Base-by-base conservation (phyloP, 2,113 vertebrate species). In the Gambusia holbrooki region DNA sequence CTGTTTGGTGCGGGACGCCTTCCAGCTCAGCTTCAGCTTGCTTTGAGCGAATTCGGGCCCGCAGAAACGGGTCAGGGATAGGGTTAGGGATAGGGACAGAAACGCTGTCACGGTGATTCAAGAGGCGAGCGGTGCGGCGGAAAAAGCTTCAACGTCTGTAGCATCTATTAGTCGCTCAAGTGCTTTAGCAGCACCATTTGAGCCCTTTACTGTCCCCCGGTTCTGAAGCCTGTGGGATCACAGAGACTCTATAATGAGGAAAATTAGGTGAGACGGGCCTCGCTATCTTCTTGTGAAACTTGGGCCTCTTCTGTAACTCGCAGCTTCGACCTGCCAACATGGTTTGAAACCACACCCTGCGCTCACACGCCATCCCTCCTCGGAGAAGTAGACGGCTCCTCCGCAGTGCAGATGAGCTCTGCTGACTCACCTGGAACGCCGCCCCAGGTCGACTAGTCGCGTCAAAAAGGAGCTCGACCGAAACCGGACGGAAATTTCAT, bases 401-500 rank as follows among this genome's bases (percentile, higher is more conserved):
- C 64, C 76, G 66, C 45, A 80, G 33, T 77, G 61, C 77, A 60
- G 29, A 61, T 82, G 73, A 88, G 69, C 86, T 70, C 15, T 27
- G 8, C 29, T 81, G 42, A 63, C 71, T 84, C 66, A 80, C 70
- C 66, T 76, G 74, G 22, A 87, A n/a, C 22, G 25, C 3, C 6
- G 8, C 51, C 17, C 22, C 22, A 3, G 22, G 51, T 19, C 67
- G 51, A 27, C 6, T 79, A 91, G 62, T 3, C 58, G 63, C 88
- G 82, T 86, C 80, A 83, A 42, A 37, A 76, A 42, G 73, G 73
- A 82, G 69, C 85, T 87, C 15, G 81, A 84, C 83, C 82, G 48
- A 87, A 76, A 73, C 61, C 5, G 30, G n/a, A 73, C 90, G 89
- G 82, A 86, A 92, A 90, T 87, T 62, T 76, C 81, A 90, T 93